Conservation (phyloP, 2,113 vertebrate species). For the Rattus rattus region DNA sequence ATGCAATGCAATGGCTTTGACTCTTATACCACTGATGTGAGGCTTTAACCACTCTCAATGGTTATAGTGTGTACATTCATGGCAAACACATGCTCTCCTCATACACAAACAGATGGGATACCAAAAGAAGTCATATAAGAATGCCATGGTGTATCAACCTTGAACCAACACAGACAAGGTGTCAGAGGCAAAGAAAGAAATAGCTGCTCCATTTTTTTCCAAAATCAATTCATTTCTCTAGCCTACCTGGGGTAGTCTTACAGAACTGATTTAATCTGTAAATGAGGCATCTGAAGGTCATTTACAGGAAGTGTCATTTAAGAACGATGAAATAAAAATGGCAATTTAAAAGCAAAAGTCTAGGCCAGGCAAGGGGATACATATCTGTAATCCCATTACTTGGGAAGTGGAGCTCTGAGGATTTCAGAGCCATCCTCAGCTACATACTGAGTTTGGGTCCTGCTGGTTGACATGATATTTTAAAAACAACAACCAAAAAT, state of each 20-base stretch:
- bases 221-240: conserved; percentile 75
- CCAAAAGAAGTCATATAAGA: neutral
- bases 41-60: neutral
- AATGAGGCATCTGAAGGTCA: conserved; percentile 67
- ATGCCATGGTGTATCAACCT: neutral
- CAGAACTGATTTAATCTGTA: conserved; percentile 64
- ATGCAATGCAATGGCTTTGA: neutral
- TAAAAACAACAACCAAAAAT: neutral
- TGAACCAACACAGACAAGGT: neutral
- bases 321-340: conserved; percentile 74
- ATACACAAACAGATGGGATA: neutral
- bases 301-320: conserved; percentile 53
- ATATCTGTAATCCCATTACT: neutral
- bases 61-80: neutral
- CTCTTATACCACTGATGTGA: neutral
- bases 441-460: neutral
- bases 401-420: neutral
- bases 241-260: conserved; percentile 50
- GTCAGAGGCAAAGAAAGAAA: neutral
- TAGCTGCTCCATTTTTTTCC: neutral
- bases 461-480: neutral
- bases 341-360: conserved; percentile 54
- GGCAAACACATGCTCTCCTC: neutral
- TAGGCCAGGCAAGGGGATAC: neutral
- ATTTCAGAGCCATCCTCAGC: neutral